A percentile compares a stretch with the other conserved stretches of the same genome.
phyloP scores from a whole-genome alignment of 2,797 vertebrate species.

The Sylvilagus floridanus region DNA sequence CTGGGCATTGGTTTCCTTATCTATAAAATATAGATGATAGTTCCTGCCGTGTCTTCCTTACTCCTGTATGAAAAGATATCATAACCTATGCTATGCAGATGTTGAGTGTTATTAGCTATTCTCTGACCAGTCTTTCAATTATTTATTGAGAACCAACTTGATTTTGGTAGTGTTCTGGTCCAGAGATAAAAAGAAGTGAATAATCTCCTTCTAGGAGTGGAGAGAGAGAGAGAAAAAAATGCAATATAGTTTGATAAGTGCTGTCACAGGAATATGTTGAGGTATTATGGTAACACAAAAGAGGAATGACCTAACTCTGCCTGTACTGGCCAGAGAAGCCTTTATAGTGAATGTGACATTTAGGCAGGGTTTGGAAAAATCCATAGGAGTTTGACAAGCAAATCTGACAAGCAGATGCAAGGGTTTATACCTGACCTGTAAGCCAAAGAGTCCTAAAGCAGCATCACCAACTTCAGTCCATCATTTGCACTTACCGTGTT shows the following conservation, averaged over 20 bases:
- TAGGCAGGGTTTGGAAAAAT: conserved; percentile 59
- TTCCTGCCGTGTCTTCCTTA: neutral
- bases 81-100: neutral
- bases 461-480: conserved; percentile 65
- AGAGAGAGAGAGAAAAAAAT: neutral
- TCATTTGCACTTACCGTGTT: conserved; percentile 59
- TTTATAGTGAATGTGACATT: conserved; percentile 60
- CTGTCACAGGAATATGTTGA: neutral
- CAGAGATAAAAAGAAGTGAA: conserved; percentile 44
- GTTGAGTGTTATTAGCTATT: neutral
- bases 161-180: conserved; percentile 35
- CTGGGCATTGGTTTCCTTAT: conserved; percentile 23
- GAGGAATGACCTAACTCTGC: conserved; percentile 8
- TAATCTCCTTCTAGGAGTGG: neutral
- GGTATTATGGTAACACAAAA: neutral
- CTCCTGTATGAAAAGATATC: neutral
- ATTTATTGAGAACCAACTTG: conserved; percentile 34
- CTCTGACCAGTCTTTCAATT: neutral
- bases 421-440: conserved; percentile 71
- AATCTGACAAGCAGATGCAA: conserved; percentile 72
- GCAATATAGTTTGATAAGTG: conserved; percentile 1
- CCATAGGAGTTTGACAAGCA: conserved; percentile 55
- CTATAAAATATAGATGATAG: neutral
- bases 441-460: conserved; percentile 61
- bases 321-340: conserved; percentile 2